Evolutionary conservation across 1,140 invertebrate genomes (phyloP).

Genomic region (Apis laboriosa): DNA sequence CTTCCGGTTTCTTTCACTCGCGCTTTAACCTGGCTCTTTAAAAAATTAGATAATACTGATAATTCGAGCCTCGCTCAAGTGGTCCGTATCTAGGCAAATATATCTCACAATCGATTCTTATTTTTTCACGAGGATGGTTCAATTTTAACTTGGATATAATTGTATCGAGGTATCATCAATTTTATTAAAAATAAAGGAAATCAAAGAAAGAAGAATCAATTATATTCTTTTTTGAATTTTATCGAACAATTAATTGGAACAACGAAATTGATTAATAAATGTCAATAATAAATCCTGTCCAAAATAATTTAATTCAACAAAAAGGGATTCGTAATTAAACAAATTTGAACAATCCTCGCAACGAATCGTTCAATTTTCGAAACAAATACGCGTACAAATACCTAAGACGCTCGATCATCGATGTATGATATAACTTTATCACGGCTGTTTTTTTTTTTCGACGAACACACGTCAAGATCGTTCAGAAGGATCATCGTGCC

Average conservation of each 20-base stretch:
- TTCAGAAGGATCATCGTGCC: not conserved
- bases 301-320: not conserved
- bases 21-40: not conserved
- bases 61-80: slow-evolving; percentile 20
- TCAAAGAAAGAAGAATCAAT: too few species aligned
- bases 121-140: not conserved
- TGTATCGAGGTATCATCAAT: too few species aligned
- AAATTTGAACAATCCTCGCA: not conserved
- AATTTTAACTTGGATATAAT: not conserved
- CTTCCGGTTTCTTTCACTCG: slow-evolving; percentile 8
- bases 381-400: too few species aligned
- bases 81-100: not conserved
- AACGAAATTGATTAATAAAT: too few species aligned
- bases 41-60: slow-evolving; percentile 41
- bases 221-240: too few species aligned
- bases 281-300: too few species aligned
- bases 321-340: not conserved
- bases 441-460: not conserved
- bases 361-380: not conserved
- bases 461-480: not conserved
- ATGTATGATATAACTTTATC: too few species aligned
- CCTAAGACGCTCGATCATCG: not conserved
- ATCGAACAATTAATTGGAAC: too few species aligned
- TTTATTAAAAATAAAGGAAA: too few species aligned
- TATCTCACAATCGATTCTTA: not conserved